Conservation (phyloP, 2,797 vertebrate species). For the Bothrops alternatus region DNA sequence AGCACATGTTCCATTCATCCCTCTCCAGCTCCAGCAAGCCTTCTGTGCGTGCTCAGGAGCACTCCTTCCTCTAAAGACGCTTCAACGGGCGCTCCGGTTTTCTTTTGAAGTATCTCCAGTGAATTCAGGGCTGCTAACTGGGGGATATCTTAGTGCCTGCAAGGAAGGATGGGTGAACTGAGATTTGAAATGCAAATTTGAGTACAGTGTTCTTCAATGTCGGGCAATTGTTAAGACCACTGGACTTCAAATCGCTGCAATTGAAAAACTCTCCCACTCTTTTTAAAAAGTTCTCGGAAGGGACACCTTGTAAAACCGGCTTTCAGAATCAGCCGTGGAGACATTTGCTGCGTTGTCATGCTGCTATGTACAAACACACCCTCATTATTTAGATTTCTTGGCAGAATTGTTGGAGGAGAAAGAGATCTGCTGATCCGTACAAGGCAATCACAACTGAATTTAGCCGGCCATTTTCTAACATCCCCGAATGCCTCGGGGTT, state of each 20-base stretch:
- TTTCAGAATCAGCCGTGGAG: neutral
- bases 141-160: neutral
- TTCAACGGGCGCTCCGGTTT: no score
- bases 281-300: neutral
- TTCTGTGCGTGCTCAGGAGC: neutral
- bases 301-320: neutral
- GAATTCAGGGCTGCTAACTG: no score
- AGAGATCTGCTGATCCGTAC: no score
- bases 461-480: neutral
- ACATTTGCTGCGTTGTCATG: no score
- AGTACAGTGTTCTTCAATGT: neutral
- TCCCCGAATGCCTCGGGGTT: neutral
- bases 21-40: neutral
- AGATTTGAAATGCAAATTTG: neutral
- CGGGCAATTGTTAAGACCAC: neutral
- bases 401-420: no score
- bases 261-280: neutral
- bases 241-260: neutral
- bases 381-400: no score
- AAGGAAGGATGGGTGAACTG: neutral
- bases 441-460: neutral
- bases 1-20: neutral
- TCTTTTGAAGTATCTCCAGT: no score
- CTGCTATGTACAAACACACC: slow-evolving; percentile 1
- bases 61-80: neutral